A percentile compares a stretch with the other conserved stretches of the same genome.
phyloP scores from a whole-genome alignment of 2,888 invertebrate genomes.

The Stenoptilia bipunctidactyla region DNA sequence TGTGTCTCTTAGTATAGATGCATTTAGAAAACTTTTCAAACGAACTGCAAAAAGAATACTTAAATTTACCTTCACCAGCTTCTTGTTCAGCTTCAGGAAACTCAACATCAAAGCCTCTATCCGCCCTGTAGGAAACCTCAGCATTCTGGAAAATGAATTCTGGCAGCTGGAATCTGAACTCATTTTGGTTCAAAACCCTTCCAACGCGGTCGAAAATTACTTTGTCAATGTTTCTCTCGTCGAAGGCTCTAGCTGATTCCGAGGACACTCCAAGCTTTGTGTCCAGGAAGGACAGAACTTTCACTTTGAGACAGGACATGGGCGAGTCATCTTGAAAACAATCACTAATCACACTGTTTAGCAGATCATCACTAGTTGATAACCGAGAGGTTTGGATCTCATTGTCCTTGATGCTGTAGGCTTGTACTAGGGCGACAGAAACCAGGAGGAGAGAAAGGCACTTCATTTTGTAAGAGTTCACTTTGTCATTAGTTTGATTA shows the following conservation, averaged over 20 bases:
- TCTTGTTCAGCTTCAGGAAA: conserved; percentile 62
- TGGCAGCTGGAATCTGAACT: conserved; percentile 80
- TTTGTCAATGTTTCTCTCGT: conserved; percentile 77
- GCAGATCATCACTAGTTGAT: conserved; percentile 76
- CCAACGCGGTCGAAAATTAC: conserved; percentile 80
- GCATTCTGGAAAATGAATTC: conserved; percentile 78
- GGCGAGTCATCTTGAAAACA: conserved; percentile 78
- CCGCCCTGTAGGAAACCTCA: conserved; percentile 76
- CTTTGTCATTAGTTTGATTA: conserved; percentile 60
- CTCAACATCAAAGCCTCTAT: conserved; percentile 75
- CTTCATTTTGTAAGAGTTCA: conserved; percentile 51
- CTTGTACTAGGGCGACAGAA: conserved; percentile 56
- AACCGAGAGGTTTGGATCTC: conserved; percentile 69
- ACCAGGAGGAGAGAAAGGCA: conserved; percentile 66
- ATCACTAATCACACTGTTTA: conserved; percentile 78
- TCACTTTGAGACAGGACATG: conserved; percentile 80
- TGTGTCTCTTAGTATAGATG: not conserved
- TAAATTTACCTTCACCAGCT: conserved; percentile 67
- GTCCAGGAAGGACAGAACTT: conserved; percentile 83
- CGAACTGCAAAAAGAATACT: no score
- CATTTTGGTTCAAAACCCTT: conserved; percentile 79
- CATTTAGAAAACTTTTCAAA: not conserved
- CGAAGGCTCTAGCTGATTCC: conserved; percentile 72
- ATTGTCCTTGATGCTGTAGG: conserved; percentile 69
- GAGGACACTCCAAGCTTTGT: conserved; percentile 74